Percentiles rank a stretch among this genome's conserved stretches.
Conservation (phyloP, 2,113 vertebrate genomes). For the Monopterus albus region DNA sequence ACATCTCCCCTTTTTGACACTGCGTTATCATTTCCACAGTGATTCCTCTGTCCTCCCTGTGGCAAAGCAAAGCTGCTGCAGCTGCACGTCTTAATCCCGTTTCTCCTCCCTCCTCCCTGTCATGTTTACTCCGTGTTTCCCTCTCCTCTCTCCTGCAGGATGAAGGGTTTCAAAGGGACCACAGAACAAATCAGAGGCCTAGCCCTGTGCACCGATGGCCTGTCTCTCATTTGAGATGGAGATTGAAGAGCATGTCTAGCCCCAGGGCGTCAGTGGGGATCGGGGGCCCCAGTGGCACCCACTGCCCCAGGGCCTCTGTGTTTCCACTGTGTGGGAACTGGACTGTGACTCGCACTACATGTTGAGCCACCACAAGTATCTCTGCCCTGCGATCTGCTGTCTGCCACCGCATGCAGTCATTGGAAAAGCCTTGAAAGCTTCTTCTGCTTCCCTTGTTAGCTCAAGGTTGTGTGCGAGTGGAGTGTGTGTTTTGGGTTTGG, state of each 20-base stretch:
- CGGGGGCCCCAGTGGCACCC: conserved; percentile 58
- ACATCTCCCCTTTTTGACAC: conserved; percentile 7
- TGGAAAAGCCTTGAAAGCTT: conserved; percentile 46
- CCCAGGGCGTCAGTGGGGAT: conserved; percentile 42
- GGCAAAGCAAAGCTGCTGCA: conserved; percentile 54
- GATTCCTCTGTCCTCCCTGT: conserved; percentile 57
- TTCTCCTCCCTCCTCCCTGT: conserved; percentile 60
- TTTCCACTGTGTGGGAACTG: conserved; percentile 66
- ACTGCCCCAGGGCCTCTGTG: conserved; percentile 40
- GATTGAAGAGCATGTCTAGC: conserved; percentile 69
- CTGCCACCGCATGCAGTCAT: conserved; percentile 30
- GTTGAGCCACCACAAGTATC: conserved; percentile 51
- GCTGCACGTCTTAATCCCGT: conserved; percentile 63
- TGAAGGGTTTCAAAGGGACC: conserved; percentile 78
- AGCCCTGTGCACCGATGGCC: conserved; percentile 52
- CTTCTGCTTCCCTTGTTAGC: conserved; percentile 63
- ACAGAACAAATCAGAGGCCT: conserved; percentile 78
- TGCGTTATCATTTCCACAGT: conserved; percentile 56
- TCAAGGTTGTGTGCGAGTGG: conserved; percentile 72
- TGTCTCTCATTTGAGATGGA: conserved; percentile 76
- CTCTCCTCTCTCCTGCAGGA: conserved; percentile 56
- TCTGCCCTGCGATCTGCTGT: conserved; percentile 40
- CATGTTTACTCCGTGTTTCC: conserved; percentile 60
- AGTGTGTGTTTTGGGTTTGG: conserved; percentile 74
- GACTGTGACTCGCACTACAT: conserved; percentile 66